phyloP scores from a whole-genome alignment of 2,113 vertebrate species.

The Lutjanus erythropterus region DNA sequence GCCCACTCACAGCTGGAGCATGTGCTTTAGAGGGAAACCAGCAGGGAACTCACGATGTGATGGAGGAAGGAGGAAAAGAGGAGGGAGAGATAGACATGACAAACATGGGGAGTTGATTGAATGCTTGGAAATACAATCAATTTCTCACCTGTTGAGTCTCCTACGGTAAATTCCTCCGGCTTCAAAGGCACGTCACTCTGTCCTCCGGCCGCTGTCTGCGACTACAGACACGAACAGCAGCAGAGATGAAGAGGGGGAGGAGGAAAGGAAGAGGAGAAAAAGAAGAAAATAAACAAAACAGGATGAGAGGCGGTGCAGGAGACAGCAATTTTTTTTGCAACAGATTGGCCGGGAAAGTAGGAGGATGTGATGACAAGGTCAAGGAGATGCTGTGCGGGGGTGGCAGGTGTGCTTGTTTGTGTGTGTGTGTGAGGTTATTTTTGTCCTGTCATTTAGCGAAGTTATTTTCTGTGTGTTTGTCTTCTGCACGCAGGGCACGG shows the following conservation, averaged over 20 bases:
- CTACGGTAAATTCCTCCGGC: slow-evolving; percentile 89
- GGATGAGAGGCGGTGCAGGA: slow-evolving; percentile 36
- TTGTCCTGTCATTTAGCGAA: slow-evolving; percentile 46
- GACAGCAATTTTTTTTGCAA: slow-evolving; percentile 23
- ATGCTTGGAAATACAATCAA: slow-evolving; percentile 50
- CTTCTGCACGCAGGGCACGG: slow-evolving; percentile 67
- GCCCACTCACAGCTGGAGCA: slow-evolving; percentile 67
- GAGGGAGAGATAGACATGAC: slow-evolving; percentile 53
- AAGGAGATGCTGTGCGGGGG: slow-evolving; percentile 55
- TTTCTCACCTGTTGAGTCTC: slow-evolving; percentile 89
- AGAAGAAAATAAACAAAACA: slow-evolving; percentile 32
- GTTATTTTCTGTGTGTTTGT: slow-evolving; percentile 61
- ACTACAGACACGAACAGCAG: slow-evolving; percentile 81
- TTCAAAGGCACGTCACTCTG: slow-evolving; percentile 89
- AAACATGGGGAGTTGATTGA: slow-evolving; percentile 61
- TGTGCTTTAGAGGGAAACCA: slow-evolving; percentile 62
- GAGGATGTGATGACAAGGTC: slow-evolving; percentile 68
- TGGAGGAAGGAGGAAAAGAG: slow-evolving; percentile 2
- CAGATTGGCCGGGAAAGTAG: slow-evolving; percentile 47
- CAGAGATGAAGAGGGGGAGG: slow-evolving; percentile 15
- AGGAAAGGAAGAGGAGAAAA: slow-evolving; percentile 17
- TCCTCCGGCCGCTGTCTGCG: slow-evolving; percentile 86
- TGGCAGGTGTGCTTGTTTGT: slow-evolving; percentile 56
- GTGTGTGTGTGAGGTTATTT: slow-evolving; percentile 51
- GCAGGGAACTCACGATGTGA: slow-evolving; percentile 48